Conservation (phyloP, 1,140 invertebrate species). For the Gonatopus flavifemur region DNA sequence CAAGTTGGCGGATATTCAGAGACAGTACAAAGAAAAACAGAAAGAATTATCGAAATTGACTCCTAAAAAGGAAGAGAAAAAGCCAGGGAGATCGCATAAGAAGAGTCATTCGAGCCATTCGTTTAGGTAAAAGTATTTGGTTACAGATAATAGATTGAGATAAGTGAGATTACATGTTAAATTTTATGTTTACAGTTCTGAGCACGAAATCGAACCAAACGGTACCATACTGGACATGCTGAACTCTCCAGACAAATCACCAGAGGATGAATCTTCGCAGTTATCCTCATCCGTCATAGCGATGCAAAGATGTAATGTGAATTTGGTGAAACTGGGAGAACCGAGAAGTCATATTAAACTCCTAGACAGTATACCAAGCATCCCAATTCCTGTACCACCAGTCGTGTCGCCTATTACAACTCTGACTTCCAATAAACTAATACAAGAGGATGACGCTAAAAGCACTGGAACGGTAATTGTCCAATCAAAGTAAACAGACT, state of each 20-base stretch:
- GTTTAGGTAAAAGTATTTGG: conserved; percentile 45
- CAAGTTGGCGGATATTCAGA: conserved; percentile 75
- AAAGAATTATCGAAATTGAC: conserved; percentile 74
- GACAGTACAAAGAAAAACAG: conserved; percentile 81
- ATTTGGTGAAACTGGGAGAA: conserved; percentile 49
- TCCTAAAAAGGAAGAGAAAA: conserved; percentile 57
- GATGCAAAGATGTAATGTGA: conserved; percentile 48
- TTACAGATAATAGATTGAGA: conserved; percentile 12
- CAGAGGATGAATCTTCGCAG: conserved; percentile 11
- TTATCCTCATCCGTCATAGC: conserved; percentile 33
- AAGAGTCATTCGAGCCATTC: conserved; percentile 49
- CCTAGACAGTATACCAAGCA: conserved; percentile 49
- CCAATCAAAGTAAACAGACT: background rate
- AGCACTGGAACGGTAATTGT: conserved; percentile 22
- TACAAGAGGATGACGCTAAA: conserved; percentile 40
- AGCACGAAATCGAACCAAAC: conserved; percentile 25
- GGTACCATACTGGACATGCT: background rate
- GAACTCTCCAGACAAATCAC: conserved; percentile 22
- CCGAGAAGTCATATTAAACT: conserved; percentile 51
- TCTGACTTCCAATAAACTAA: conserved; percentile 21
- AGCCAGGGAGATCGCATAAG: conserved; percentile 40
- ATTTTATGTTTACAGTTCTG: conserved; percentile 24
- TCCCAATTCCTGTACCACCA: conserved; percentile 40
- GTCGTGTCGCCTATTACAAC: conserved; percentile 33
- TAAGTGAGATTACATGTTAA: background rate